Evolutionary conservation across 2,888 invertebrate genomes (phyloP).

Genomic region (Agelastica alni): DNA sequence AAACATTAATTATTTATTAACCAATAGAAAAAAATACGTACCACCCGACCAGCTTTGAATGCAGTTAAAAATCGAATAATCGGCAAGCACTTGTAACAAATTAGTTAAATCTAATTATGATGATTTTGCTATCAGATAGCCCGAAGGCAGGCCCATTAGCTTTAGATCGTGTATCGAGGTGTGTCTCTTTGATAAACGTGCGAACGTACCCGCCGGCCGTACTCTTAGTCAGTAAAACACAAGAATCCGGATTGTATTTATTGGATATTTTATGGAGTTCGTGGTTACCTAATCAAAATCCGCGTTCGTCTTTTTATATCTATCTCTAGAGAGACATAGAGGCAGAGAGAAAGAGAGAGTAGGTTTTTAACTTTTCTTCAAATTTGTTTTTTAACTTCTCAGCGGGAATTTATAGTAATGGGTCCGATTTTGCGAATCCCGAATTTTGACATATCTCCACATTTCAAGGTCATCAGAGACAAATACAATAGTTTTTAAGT

Average conservation of each 20-base stretch:
- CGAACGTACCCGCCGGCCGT: conserved; percentile 22
- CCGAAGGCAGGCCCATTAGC: conserved; percentile 23
- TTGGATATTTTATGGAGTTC: conserved; percentile 20
- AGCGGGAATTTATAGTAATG: no score
- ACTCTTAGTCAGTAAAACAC: conserved; percentile 23
- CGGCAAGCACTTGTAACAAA: conserved; percentile 15
- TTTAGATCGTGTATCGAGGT: conserved; percentile 30
- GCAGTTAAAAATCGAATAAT: no score
- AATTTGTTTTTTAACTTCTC: not conserved
- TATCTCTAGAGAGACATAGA: no score
- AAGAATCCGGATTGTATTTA: conserved; percentile 28
- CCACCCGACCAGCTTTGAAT: no score
- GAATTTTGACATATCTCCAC: no score
- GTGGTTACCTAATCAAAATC: conserved; percentile 17
- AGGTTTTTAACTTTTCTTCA: not conserved
- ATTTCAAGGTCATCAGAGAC: no score
- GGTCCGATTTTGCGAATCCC: no score
- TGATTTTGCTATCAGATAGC: conserved; percentile 26
- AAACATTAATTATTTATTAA: no score
- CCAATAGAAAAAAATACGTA: no score
- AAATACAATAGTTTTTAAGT: no score
- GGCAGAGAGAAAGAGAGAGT: not conserved
- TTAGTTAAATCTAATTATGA: conserved; percentile 28
- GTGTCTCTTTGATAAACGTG: conserved; percentile 33
- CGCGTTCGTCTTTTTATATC: conserved; percentile 5